phyloP scores from a whole-genome alignment of 2,113 vertebrate species.

The Galbula dea region DNA sequence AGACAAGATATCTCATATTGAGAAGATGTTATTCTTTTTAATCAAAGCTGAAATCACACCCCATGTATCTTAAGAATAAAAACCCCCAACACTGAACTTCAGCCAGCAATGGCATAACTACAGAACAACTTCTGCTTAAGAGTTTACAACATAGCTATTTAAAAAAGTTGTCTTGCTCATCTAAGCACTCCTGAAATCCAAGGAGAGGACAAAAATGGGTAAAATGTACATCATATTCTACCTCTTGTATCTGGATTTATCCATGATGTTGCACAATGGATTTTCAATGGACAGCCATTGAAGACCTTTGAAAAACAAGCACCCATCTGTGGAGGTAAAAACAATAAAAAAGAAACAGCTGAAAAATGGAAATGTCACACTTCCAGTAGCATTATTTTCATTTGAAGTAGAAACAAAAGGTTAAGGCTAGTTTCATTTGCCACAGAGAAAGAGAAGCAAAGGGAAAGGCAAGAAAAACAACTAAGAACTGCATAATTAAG shows the following conservation, averaged over 20 bases:
- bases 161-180: not conserved
- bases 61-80: not conserved
- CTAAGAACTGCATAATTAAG: not conserved
- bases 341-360: not conserved
- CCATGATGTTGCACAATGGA: constrained; percentile 98
- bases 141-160: not conserved
- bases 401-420: not conserved
- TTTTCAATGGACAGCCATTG: constrained; percentile 96
- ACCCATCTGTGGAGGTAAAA: constrained; percentile 85
- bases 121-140: not conserved
- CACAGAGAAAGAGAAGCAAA: not conserved
- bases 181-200: not conserved
- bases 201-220: not conserved
- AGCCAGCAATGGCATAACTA: not conserved
- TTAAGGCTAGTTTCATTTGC: not conserved
- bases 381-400: not conserved
- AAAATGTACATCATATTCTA: constrained; percentile 43
- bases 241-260: constrained; percentile 98
- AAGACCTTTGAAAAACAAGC: constrained; percentile 99
- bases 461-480: no score
- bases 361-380: not conserved
- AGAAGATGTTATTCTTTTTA: not conserved
- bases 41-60: not conserved
- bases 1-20: not conserved
- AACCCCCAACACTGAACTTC: not conserved